Evolutionary conservation across 2,888 invertebrate species (phyloP).

Genomic region (Ochlodes sylvanus): DNA sequence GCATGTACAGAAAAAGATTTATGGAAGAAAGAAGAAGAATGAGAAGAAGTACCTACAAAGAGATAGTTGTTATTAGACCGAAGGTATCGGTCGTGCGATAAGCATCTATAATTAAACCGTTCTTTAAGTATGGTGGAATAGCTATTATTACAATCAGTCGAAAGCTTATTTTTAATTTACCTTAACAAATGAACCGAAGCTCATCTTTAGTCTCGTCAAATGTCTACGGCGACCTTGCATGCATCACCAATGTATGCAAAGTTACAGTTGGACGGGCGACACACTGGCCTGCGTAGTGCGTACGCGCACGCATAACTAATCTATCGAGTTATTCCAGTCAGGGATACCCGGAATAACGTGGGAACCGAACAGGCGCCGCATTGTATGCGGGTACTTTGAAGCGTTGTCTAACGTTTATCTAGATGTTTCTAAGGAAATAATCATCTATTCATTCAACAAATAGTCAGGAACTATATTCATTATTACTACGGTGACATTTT

Average conservation of each 20-base stretch:
- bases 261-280: constrained; percentile 29
- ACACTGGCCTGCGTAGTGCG: constrained; percentile 34
- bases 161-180: background rate
- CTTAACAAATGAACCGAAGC: constrained; percentile 5
- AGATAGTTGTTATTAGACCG: too few species aligned
- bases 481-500: too few species aligned
- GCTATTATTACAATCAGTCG: background rate
- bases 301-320: constrained; percentile 27
- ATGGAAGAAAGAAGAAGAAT: too few species aligned
- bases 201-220: constrained; percentile 22
- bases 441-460: background rate
- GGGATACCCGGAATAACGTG: constrained; percentile 34
- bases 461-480: background rate
- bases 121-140: too few species aligned
- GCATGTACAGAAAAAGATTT: too few species aligned
- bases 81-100: too few species aligned
- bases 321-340: constrained; percentile 34
- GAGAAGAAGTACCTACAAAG: too few species aligned
- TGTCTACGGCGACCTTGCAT: constrained; percentile 22
- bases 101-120: too few species aligned
- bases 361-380: constrained; percentile 33
- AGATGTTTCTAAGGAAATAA: constrained; percentile 1
- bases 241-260: constrained; percentile 32
- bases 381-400: constrained; percentile 35
- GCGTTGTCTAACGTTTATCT: constrained; percentile 17